A percentile compares a stretch with the other conserved stretches of the same genome.
Conservation (phyloP, 2,113 vertebrate genomes). For the Corythaeola cristata region DNA sequence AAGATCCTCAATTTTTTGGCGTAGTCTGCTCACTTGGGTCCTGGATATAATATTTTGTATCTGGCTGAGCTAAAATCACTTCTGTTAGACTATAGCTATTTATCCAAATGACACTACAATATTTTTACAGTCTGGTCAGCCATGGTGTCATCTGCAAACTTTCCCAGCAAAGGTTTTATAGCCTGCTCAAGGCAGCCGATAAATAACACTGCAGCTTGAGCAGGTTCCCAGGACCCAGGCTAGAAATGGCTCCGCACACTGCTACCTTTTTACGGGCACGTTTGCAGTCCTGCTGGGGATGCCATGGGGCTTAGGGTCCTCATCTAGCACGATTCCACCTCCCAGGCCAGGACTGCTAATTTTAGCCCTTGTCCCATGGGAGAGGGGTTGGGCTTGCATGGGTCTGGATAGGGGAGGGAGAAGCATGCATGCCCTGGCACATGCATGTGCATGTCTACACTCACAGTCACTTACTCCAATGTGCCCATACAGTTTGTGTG, state of each 20-base stretch:
- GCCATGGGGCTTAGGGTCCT: neutral
- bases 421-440: accelerated
- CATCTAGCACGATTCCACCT: accelerated
- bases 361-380: neutral
- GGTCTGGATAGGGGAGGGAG: neutral
- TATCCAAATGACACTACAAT: neutral
- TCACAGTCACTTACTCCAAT: accelerated
- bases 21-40: neutral
- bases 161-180: conserved; percentile 13
- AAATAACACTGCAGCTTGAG: neutral
- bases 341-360: neutral
- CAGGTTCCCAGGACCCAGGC: neutral
- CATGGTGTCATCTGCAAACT: neutral
- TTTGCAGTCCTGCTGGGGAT: neutral
- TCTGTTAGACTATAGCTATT: neutral
- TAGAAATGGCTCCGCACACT: neutral
- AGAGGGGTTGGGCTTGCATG: neutral
- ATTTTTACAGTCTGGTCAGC: neutral
- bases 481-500: neutral
- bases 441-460: neutral
- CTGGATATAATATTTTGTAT: neutral
- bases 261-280: neutral
- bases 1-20: neutral
- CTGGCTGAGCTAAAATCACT: neutral
- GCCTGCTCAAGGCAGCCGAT: neutral